A percentile compares a stretch with the other conserved stretches of the same genome.
Conservation (phyloP, 2,888 invertebrate genomes). For the Nephrotoma appendiculata region DNA sequence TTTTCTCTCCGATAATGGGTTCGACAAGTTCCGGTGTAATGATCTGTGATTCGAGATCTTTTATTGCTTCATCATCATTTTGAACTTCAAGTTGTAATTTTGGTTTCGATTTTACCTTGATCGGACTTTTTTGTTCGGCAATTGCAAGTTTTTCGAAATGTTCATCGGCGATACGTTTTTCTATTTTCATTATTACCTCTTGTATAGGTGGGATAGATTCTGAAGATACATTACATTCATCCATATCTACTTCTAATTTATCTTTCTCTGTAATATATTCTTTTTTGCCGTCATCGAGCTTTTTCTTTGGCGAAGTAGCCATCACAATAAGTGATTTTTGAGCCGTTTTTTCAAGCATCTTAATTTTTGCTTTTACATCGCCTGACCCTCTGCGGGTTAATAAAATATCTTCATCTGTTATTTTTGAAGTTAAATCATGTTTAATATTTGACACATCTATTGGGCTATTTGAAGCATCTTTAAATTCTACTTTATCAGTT, state of each 20-base stretch:
- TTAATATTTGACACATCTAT: conserved; percentile 22
- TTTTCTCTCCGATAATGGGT: neutral
- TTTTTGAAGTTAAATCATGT: conserved; percentile 16
- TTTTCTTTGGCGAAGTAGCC: conserved; percentile 24
- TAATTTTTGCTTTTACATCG: conserved; percentile 40
- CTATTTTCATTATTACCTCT: conserved; percentile 23
- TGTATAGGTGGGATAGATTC: conserved; percentile 22
- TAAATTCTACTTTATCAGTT: conserved; percentile 36
- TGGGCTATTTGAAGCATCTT: conserved; percentile 39
- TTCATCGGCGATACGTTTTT: conserved; percentile 21
- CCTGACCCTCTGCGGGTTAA: conserved; percentile 31
- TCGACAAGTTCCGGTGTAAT: neutral
- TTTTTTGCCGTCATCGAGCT: conserved; percentile 10
- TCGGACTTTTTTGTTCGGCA: conserved; percentile 6
- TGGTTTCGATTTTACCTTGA: conserved; percentile 5
- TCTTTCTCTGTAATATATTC: neutral
- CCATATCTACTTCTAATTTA: neutral
- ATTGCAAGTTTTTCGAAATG: conserved; percentile 6
- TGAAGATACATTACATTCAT: neutral
- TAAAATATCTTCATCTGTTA: conserved; percentile 27
- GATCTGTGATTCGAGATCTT: conserved; percentile 14
- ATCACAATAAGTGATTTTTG: conserved; percentile 20
- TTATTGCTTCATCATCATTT: conserved; percentile 8
- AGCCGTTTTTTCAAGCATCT: conserved; percentile 37
- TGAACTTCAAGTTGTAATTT: neutral